Conservation (phyloP, 2,797 vertebrate species). For the Coilia nasus region DNA sequence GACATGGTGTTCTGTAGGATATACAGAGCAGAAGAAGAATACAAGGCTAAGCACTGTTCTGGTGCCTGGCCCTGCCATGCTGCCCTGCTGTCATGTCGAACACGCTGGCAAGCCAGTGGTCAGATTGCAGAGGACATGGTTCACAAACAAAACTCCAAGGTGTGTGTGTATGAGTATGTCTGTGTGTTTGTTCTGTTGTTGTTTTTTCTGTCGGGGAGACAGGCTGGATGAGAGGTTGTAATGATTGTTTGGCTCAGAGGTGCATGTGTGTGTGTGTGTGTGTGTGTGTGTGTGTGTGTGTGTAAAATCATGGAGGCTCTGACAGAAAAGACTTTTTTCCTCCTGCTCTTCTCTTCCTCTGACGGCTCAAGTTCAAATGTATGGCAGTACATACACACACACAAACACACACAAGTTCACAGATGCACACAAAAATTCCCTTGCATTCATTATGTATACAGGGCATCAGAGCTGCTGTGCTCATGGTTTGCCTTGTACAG, state of each 20-base stretch:
- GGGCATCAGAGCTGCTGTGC: neutral
- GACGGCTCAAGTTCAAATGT: conserved; percentile 12
- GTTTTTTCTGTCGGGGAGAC: neutral
- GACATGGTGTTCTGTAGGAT: neutral
- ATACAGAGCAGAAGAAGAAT: neutral
- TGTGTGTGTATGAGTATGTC: neutral
- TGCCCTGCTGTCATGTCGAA: neutral
- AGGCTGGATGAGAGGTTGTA: conserved; percentile 27
- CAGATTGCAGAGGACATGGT: neutral
- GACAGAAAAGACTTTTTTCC: neutral
- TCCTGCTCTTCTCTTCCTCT: neutral
- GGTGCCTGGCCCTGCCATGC: neutral
- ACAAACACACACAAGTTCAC: neutral
- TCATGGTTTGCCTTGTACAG: neutral
- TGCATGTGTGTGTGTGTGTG: neutral
- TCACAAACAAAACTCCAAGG: conserved; percentile 10
- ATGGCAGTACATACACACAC: conserved; percentile 1
- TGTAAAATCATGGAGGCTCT: neutral
- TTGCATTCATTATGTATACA: neutral
- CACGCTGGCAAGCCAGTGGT: neutral
- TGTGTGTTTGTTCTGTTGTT: neutral
- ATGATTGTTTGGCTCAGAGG: neutral
- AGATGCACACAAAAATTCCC: neutral
- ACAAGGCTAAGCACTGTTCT: neutral
- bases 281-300: neutral